Conservation (phyloP, 2,888 invertebrate genomes). For the Thecocarcelia acutangulata region DNA sequence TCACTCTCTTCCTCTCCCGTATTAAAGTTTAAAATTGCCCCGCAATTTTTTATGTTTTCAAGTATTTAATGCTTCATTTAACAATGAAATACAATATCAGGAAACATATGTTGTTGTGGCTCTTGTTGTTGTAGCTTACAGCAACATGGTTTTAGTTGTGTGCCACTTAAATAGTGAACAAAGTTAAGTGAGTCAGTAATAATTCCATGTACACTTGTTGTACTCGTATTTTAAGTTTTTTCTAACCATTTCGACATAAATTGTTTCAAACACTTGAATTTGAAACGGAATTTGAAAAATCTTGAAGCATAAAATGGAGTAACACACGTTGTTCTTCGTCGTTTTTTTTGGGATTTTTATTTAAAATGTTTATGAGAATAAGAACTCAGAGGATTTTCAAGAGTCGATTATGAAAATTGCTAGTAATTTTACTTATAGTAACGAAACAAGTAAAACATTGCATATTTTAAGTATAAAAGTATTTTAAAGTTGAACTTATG, state of each 20-base stretch:
- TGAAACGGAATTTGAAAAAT: conserved; percentile 33
- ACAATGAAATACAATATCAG: conserved; percentile 63
- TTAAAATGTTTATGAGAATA: too few relatives aligned
- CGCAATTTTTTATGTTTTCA: conserved; percentile 37
- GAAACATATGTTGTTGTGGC: conserved; percentile 59
- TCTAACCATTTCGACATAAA: conserved; percentile 21
- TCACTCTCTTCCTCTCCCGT: background rate
- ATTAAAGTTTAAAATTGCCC: conserved; percentile 47
- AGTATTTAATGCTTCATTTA: conserved; percentile 67
- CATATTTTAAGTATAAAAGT: too few relatives aligned
- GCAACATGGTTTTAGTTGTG: conserved; percentile 3
- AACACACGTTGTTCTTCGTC: background rate
- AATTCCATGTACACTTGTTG: conserved; percentile 33
- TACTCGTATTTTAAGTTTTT: background rate
- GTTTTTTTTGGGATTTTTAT: too few relatives aligned
- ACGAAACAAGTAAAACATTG: too few relatives aligned
- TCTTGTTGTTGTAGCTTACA: conserved; percentile 26
- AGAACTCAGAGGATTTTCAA: too few relatives aligned
- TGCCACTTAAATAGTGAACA: conserved; percentile 40
- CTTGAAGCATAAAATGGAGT: background rate
- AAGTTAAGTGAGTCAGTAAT: conserved; percentile 60
- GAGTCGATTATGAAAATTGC: too few relatives aligned
- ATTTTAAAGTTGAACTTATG: too few relatives aligned
- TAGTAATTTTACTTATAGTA: too few relatives aligned
- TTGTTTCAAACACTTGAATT: conserved; percentile 46